Evolutionary conservation across 2,888 invertebrate species (phyloP).

Genomic region (Brachypterus glaber): DNA sequence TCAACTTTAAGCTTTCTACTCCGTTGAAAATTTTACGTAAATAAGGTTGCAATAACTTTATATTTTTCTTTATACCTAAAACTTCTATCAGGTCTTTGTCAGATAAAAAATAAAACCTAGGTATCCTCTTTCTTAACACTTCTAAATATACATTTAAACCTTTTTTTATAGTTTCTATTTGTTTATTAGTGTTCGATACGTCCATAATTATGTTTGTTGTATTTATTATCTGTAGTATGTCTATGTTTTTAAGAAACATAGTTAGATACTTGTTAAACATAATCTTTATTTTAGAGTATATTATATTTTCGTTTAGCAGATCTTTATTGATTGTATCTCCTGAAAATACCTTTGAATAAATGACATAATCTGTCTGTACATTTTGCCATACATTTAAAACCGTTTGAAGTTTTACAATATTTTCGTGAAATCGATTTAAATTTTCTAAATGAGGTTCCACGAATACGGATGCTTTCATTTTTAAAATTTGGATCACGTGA

Average conservation of each 20-base stretch:
- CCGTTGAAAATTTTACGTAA: slow-evolving; percentile 77
- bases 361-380: slow-evolving; percentile 73
- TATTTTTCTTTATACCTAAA: slow-evolving; percentile 73
- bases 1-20: slow-evolving; percentile 60
- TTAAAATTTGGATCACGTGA: slow-evolving; percentile 69
- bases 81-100: slow-evolving; percentile 82
- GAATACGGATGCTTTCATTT: slow-evolving; percentile 73
- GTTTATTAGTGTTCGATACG: slow-evolving; percentile 52
- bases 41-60: slow-evolving; percentile 68
- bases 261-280: slow-evolving; percentile 24
- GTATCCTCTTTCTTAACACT: slow-evolving; percentile 66
- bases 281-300: slow-evolving; percentile 22
- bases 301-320: slow-evolving; percentile 39
- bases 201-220: slow-evolving; percentile 54
- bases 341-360: slow-evolving; percentile 71
- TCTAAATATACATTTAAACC: slow-evolving; percentile 72
- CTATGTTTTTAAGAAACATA: slow-evolving; percentile 46
- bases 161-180: slow-evolving; percentile 66
- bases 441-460: slow-evolving; percentile 66
- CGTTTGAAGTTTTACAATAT: slow-evolving; percentile 51
- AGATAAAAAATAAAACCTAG: slow-evolving; percentile 78
- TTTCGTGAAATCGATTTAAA: slow-evolving; percentile 61
- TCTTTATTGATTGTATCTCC: slow-evolving; percentile 59
- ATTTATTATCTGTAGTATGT: slow-evolving; percentile 52
- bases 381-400: slow-evolving; percentile 70